Conservation (phyloP, 2,797 vertebrate genomes). For the Hemibagrus guttatus region DNA sequence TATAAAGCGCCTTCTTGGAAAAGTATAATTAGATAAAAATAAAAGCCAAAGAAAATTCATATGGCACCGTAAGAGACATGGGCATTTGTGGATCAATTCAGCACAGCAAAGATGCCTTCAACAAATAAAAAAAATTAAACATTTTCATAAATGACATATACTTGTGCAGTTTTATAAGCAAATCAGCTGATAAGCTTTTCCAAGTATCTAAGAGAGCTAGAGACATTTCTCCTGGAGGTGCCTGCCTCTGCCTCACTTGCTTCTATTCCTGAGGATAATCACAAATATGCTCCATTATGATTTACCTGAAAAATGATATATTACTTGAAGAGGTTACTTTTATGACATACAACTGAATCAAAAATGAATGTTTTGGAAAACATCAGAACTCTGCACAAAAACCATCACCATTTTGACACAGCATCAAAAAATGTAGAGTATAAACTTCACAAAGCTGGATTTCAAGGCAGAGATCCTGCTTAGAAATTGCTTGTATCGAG, state of each 20-base stretch:
- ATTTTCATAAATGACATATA: background rate
- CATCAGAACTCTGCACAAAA: background rate
- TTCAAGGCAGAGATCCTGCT: background rate
- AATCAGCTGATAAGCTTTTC: background rate
- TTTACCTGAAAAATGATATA: background rate
- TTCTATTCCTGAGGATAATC: background rate
- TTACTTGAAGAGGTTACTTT: background rate
- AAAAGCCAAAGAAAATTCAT: background rate
- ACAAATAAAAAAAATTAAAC: background rate
- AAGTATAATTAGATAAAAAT: background rate
- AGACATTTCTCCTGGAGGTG: background rate
- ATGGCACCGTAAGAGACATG: background rate
- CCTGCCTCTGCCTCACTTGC: background rate
- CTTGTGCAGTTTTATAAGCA: background rate
- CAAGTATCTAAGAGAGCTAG: background rate
- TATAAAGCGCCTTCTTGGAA: background rate
- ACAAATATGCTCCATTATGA: background rate
- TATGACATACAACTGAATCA: background rate
- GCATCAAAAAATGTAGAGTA: background rate
- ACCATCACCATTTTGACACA: background rate
- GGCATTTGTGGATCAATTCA: background rate
- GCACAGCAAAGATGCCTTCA: background rate
- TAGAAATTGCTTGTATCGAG: background rate
- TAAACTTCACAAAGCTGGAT: slow-evolving; percentile 10
- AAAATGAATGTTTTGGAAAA: background rate